These are phyloP conservation scores for Aporrectodea caliginosa DNA, from an alignment of 1,140 invertebrate species.

Conservation along the genomic window DNA sequence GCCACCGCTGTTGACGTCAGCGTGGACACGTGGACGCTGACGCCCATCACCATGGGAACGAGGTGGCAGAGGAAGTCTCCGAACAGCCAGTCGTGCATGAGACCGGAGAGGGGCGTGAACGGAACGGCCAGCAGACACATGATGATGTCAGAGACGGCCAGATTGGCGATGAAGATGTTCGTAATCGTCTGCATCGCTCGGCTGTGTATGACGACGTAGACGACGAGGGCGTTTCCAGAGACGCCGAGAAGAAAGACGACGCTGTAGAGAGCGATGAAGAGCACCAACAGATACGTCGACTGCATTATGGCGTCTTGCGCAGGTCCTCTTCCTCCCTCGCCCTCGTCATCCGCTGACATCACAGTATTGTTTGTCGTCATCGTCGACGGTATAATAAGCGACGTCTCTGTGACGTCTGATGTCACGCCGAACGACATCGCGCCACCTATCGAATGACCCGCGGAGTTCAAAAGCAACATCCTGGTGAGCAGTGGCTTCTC, in stretches of 20 bases:
- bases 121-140: no score
- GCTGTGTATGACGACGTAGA: slow-evolving; percentile 79
- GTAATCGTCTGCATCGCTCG: slow-evolving; percentile 95
- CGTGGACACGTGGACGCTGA: slow-evolving; percentile 86
- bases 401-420: no score
- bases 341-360: no score
- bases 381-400: no score
- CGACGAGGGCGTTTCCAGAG: slow-evolving; percentile 85
- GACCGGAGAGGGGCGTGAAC: slow-evolving; percentile 71
- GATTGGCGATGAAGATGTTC: slow-evolving; percentile 94
- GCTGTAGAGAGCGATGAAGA: slow-evolving; percentile 79
- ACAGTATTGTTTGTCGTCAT: no score
- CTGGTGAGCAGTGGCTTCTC: no score
- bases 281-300: neutral
- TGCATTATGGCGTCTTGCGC: no score
- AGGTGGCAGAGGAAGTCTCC: slow-evolving; percentile 81
- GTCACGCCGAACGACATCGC: no score
- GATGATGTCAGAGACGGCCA: slow-evolving; percentile 90
- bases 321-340: no score
- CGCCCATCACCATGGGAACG: slow-evolving; percentile 79
- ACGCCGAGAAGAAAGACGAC: slow-evolving; percentile 83
- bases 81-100: slow-evolving; percentile 82
- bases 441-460: no score
- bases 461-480: no score
- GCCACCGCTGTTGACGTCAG: slow-evolving; percentile 94